Evolutionary conservation across 1,140 invertebrate species (phyloP).

Genomic region (Capitella teleta): DNA sequence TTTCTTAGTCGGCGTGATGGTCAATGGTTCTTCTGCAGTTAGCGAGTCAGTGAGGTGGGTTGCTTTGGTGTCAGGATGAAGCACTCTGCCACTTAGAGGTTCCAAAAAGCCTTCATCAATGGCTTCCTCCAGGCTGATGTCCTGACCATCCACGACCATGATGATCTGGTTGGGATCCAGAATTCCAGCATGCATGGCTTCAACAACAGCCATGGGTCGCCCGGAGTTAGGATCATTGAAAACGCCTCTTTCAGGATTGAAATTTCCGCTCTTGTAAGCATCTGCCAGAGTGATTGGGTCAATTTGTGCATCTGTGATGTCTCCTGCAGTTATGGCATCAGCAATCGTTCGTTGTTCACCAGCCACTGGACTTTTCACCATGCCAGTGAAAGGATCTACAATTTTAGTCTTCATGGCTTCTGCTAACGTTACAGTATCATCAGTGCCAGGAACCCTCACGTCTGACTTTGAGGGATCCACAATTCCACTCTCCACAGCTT

Average conservation of each 20-base stretch:
- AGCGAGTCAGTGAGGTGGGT: neutral
- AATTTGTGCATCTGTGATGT: neutral
- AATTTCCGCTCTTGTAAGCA: neutral
- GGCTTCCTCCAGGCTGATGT: constrained; percentile 16
- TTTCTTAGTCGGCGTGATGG: neutral
- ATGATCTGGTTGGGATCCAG: constrained; percentile 64
- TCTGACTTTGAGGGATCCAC: constrained; percentile 32
- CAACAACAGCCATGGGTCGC: constrained; percentile 57
- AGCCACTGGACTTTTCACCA: constrained; percentile 18
- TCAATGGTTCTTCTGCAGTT: constrained; percentile 27
- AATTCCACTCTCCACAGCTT: constrained; percentile 32
- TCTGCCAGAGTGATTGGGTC: constrained; percentile 6
- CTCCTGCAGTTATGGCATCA: neutral
- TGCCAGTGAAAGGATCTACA: constrained; percentile 24
- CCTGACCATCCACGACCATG: constrained; percentile 67
- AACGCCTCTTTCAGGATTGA: constrained; percentile 1
- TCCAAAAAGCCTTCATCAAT: constrained; percentile 19
- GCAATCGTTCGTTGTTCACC: neutral
- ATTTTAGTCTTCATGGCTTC: constrained; percentile 19
- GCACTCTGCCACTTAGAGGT: constrained; percentile 26
- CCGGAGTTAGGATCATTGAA: constrained; percentile 8
- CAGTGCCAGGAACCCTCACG: constrained; percentile 54
- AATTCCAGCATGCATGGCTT: constrained; percentile 60
- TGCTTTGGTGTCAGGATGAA: constrained; percentile 21
- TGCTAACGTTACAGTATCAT: neutral